phyloP scores from a whole-genome alignment of 2,888 invertebrate species.

The Pandemis heparana region DNA sequence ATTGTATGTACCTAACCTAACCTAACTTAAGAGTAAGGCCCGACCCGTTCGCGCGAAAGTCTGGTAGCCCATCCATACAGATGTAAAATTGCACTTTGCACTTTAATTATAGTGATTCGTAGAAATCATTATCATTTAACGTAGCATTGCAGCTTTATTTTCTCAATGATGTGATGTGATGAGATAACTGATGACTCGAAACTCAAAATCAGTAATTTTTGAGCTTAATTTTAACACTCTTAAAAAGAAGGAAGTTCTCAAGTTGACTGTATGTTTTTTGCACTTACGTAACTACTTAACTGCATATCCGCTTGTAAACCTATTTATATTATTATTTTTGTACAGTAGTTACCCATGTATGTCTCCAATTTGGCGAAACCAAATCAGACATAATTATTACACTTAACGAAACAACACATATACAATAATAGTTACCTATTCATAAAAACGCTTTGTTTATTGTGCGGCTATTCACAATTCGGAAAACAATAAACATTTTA shows the following conservation, averaged over 20 bases:
- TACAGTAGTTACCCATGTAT: too few species aligned
- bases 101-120: slow-evolving; percentile 22
- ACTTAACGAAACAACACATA: too few species aligned
- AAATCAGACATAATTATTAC: too few species aligned
- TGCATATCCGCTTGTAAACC: too few species aligned
- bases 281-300: too few species aligned
- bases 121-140: slow-evolving; percentile 5
- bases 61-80: neutral
- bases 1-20: too few species aligned
- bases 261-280: too few species aligned
- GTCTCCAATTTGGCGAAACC: too few species aligned
- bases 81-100: slow-evolving; percentile 2
- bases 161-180: neutral
- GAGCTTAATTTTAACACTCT: too few species aligned
- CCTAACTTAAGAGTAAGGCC: neutral
- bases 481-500: slow-evolving; percentile 14
- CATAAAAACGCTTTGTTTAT: neutral
- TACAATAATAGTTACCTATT: too few species aligned
- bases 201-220: neutral
- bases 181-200: neutral
- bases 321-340: too few species aligned
- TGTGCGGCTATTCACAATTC: slow-evolving; percentile 10
- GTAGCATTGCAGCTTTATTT: neutral
- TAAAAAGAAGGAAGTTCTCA: too few species aligned
- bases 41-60: neutral